phyloP scores from a whole-genome alignment of 2,888 invertebrate genomes.

The Linyphia triangularis region DNA sequence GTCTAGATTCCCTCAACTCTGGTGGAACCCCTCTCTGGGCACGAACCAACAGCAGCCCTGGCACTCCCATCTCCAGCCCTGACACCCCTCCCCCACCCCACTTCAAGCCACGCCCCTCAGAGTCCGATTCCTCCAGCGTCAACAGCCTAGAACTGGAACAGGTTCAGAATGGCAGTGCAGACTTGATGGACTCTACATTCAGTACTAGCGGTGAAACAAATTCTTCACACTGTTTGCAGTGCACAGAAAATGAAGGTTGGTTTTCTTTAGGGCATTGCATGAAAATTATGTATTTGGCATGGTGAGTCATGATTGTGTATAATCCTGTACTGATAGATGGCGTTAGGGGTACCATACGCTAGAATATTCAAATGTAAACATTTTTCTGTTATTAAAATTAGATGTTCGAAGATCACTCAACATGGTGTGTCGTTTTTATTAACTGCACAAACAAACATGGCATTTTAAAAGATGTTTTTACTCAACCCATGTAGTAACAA shows the following conservation, averaged over 20 bases:
- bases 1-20: conserved; percentile 67
- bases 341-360: too few species aligned
- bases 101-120: conserved; percentile 83
- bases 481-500: too few species aligned
- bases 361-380: too few species aligned
- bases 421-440: too few species aligned
- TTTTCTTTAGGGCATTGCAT: not conserved
- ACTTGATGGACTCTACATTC: conserved; percentile 45
- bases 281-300: too few species aligned
- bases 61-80: conserved; percentile 74
- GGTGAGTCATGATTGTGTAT: too few species aligned
- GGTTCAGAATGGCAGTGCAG: conserved; percentile 54
- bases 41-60: conserved; percentile 67
- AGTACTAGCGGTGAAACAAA: conserved; percentile 40
- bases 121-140: conserved; percentile 93
- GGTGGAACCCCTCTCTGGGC: conserved; percentile 76
- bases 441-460: too few species aligned
- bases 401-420: too few species aligned
- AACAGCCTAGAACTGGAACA: conserved; percentile 92
- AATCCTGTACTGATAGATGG: too few species aligned
- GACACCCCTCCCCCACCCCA: conserved; percentile 74
- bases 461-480: too few species aligned
- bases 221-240: conserved; percentile 53
- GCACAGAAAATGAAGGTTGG: conserved; percentile 61
- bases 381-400: too few species aligned